These are phyloP conservation scores for Pygoscelis adeliae DNA, from an alignment of 2,113 vertebrate genomes.

Conservation along the genomic window DNA sequence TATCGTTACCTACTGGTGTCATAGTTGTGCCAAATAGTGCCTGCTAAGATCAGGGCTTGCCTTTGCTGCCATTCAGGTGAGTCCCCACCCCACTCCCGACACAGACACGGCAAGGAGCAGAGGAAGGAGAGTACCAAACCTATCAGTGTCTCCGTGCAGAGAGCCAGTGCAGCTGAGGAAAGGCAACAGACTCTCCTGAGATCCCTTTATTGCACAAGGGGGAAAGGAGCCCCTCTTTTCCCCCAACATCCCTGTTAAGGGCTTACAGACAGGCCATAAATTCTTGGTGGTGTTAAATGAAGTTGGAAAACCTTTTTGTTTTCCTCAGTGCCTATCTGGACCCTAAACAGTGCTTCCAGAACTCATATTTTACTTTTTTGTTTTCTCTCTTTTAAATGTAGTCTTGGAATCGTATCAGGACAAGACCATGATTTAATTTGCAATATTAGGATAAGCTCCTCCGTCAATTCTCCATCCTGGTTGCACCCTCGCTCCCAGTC, in stretches of 20 bases:
- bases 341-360: background rate
- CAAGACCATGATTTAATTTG: background rate
- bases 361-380: background rate
- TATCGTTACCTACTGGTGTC: background rate
- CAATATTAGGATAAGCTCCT: background rate
- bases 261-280: background rate
- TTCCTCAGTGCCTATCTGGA: background rate
- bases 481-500: background rate
- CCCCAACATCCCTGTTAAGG: background rate
- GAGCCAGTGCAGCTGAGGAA: background rate
- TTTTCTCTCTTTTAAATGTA: background rate
- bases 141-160: background rate
- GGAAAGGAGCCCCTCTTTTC: background rate
- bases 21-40: background rate
- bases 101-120: rapidly evolving
- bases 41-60: rapidly evolving
- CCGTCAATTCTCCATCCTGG: background rate
- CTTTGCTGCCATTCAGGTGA: background rate
- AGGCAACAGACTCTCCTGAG: background rate
- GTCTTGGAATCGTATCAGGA: background rate
- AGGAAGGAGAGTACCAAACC: background rate
- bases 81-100: background rate
- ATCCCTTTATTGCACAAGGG: background rate
- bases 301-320: background rate
- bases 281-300: background rate